Base-by-base conservation (phyloP, 2,797 vertebrate genomes). In the Clarias laeviceps region DNA sequence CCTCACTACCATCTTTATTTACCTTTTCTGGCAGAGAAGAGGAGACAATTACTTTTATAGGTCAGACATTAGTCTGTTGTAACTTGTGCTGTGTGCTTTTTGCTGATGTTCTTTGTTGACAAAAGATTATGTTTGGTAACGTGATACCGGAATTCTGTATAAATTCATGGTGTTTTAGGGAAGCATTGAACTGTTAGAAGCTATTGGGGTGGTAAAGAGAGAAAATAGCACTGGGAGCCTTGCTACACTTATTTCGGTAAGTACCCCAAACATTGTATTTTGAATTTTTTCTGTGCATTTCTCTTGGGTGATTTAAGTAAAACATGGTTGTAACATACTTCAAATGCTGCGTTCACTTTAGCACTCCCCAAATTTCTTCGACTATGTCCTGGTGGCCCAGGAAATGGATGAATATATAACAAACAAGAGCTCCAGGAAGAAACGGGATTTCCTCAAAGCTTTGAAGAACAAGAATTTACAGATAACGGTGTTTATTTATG, bases 331-430 rank as follows among this genome's bases (percentile, higher is more conserved):
- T 72, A 73, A 80, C 27, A 37, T 61, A 0, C n/a, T 3, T 86
- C 0, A 1, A 88, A 18, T 50, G 20, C 4, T 85, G 70, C 20
- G 8, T 29, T 72, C 45, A 64, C 84, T 40, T 32, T 90, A 95
- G 94, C 89, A 92, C 27, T 91, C 91, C 20, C 92, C 93, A 14
- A 87, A 93, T 12, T 91, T 91, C 0, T 97, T 96, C 84, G 97
- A 99, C 90, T 98, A 94, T 0, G 90, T 99, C 82, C 93, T 99
- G 20, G 97, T 99, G 12, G 96, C 95, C 0, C 92, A 96, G 86
- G 88, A 40, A 0, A 89, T 66, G 0, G 86, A 93, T 15, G 85
- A 87, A 32, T 82, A 86, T 32, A 82, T 84, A 0, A 59, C 93
- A 12, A 88, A 81, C 89, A 92, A 86, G 29, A 64, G 37, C 15